A percentile compares a stretch with the other conserved stretches of the same genome.
Conservation (phyloP, 2,797 vertebrate genomes). For the Liasis olivaceus region DNA sequence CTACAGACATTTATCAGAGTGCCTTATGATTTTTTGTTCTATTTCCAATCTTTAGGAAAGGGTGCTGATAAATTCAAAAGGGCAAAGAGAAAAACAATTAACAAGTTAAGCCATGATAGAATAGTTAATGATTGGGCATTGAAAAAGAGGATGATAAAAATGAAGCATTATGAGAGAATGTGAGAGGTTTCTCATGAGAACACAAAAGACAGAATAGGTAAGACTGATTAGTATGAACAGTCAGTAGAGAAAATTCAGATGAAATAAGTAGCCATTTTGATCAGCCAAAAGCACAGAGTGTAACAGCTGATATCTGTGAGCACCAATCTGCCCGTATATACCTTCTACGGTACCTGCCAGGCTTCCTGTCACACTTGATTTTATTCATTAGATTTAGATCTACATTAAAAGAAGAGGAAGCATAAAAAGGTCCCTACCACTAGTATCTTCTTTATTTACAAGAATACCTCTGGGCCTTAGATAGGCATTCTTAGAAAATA, state of each 20-base stretch:
- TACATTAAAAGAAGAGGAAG: background rate
- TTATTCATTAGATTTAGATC: background rate
- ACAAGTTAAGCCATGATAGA: background rate
- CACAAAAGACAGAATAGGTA: background rate
- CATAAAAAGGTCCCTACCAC: background rate
- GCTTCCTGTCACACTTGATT: background rate
- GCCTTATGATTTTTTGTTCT: background rate
- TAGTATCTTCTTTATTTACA: background rate
- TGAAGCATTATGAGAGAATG: background rate
- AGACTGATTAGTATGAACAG: background rate
- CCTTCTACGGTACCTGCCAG: background rate
- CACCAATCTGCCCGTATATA: background rate
- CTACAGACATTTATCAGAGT: background rate
- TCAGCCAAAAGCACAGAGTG: background rate
- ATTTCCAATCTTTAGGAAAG: constrained; percentile 18
- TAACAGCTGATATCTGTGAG: background rate
- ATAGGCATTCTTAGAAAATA: background rate
- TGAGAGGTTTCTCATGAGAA: background rate
- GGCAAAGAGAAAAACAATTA: constrained; percentile 33
- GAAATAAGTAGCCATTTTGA: background rate
- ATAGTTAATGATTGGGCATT: background rate
- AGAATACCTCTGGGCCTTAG: background rate
- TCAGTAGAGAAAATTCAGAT: background rate
- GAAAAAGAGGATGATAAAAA: background rate
- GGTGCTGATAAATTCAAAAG: constrained; percentile 21